Evolutionary conservation across 2,113 vertebrate genomes (phyloP).

Genomic region (Cyanoderma ruficeps): DNA sequence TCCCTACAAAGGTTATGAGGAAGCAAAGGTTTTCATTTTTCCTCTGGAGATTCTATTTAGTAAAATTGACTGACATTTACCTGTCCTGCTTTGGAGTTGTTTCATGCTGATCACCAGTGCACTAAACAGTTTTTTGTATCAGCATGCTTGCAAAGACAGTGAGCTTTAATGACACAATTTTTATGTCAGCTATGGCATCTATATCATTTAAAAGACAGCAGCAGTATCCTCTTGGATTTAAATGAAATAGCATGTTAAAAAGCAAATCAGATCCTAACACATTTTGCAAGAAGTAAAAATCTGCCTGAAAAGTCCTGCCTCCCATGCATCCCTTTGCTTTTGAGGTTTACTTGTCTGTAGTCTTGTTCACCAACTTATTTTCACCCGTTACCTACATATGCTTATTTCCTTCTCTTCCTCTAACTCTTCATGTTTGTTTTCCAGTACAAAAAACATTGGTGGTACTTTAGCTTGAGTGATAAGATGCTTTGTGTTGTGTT

Average conservation of each 20-base stretch:
- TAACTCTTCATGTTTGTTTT: not conserved
- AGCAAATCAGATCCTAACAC: not conserved
- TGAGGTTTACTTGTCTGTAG: not conserved
- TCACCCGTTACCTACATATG: not conserved
- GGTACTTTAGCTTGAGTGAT: fast-evolving
- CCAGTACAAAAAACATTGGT: not conserved
- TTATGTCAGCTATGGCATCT: not conserved
- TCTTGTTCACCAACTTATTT: not conserved
- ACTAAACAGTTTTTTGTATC: not conserved
- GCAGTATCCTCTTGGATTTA: not conserved
- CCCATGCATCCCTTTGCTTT: not conserved
- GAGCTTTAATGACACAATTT: not conserved
- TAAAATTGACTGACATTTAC: not conserved
- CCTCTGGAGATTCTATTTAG: not conserved
- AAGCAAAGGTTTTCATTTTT: not conserved
- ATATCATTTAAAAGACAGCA: not conserved
- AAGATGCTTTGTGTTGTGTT: fast-evolving
- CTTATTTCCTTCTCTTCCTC: not conserved
- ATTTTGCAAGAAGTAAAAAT: not conserved
- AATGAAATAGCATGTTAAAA: not conserved
- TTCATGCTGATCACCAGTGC: not conserved
- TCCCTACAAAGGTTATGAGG: not conserved
- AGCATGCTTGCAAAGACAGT: not conserved
- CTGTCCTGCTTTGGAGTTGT: not conserved
- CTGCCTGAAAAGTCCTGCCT: not conserved